Base-by-base conservation (phyloP, 2,113 vertebrate genomes). In the Scopus umbretta region DNA sequence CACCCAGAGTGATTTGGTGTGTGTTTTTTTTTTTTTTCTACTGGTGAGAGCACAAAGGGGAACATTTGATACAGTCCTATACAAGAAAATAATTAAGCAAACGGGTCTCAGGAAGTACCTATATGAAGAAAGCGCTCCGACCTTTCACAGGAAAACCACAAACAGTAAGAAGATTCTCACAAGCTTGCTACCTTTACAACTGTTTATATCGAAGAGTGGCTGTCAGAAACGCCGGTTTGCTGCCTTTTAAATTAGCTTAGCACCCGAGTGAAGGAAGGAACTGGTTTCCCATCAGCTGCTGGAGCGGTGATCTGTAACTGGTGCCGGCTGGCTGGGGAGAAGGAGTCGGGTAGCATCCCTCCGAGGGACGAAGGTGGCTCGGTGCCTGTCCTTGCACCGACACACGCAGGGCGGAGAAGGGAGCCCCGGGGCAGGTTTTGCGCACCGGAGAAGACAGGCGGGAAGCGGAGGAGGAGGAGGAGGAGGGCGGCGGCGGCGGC, bases 231-330 rank as follows among this genome's bases (percentile, higher is more conserved):
- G 59, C 25, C 38, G 16, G 52, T 12, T 74, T 16, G 9, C 47
- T 59, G 23, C 38, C 62, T 58, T 78, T 58, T 30, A 23, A 78
- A 59, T 20, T 10, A 23, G 14, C 11, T 47, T 7, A 13, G 38
- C 68, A 65, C 49, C 45, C 16, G 40, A 16, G 34, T 1, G 23
- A 30, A 34, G 9, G 11, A 53, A 36, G 22, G n/a, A 26, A 3
- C 9, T 4, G 2, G 34, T 5, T 42, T 26, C 19, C 7, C 0
- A 4, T 8, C 5, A 9, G 27, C 4, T 13, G 13, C 8, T 6
- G 5, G 21, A 2, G 0, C 0, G 1, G 23, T 0, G 18, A 2
- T 19, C 3, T 3, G 9, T 27, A 9, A 15, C 9, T 5, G 36
- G 7, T 2, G 7, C 9, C 15, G 13, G 26, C 21, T 59, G 53